Evolutionary conservation across 2,888 invertebrate species (phyloP).

Genomic region (Orthosia cruda): DNA sequence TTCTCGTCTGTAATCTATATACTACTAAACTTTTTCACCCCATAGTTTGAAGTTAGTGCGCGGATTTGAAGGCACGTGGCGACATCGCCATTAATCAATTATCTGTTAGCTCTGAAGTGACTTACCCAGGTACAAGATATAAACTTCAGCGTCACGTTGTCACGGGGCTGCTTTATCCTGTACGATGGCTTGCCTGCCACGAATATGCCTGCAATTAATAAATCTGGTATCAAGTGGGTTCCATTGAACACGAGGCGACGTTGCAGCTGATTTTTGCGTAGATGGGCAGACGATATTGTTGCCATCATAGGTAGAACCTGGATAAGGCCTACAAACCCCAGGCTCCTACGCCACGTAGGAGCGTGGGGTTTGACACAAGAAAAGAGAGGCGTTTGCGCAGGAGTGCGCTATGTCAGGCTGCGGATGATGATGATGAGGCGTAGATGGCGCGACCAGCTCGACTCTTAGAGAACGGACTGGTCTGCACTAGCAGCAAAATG

Average conservation of each 20-base stretch:
- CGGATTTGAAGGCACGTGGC: neutral
- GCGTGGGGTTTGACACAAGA: too few relatives aligned
- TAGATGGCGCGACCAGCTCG: too few relatives aligned
- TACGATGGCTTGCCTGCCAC: conserved; percentile 94
- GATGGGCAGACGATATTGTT: too few relatives aligned
- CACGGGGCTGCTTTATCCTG: conserved; percentile 93
- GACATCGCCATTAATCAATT: conserved; percentile 30
- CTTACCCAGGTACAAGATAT: conserved; percentile 94
- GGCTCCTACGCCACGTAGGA: too few relatives aligned
- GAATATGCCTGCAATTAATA: conserved; percentile 92
- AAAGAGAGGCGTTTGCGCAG: too few relatives aligned
- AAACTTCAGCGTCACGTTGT: conserved; percentile 94
- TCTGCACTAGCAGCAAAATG: too few relatives aligned
- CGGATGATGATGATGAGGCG: too few relatives aligned
- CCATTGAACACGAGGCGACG: neutral
- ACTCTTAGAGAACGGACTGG: too few relatives aligned
- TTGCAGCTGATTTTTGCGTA: too few relatives aligned
- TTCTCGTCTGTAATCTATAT: neutral
- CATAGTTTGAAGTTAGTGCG: neutral
- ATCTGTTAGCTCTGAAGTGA: conserved; percentile 54
- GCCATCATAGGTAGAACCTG: too few relatives aligned
- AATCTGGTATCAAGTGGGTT: neutral
- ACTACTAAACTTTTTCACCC: neutral
- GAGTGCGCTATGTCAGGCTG: too few relatives aligned
- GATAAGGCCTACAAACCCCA: too few relatives aligned